These are phyloP conservation scores for Epizoanthus fatuus DNA, from an alignment of 92 coral and sea anemone genomes.

Conservation along the genomic window DNA sequence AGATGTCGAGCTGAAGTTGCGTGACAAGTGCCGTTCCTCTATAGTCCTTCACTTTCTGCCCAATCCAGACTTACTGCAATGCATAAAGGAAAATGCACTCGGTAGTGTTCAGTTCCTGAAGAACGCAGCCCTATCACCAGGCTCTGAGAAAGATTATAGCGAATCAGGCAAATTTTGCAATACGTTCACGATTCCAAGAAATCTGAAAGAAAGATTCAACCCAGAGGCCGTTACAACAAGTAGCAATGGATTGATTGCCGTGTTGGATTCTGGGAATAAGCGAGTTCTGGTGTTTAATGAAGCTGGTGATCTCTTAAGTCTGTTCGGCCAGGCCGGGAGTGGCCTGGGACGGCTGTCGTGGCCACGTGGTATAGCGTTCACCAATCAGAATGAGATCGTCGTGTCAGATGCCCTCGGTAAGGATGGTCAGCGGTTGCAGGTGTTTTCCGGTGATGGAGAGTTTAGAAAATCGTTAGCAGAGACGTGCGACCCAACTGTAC, in stretches of 20 bases:
- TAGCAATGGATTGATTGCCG: not conserved
- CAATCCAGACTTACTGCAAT: not conserved
- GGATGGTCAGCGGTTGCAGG: conserved; percentile 17
- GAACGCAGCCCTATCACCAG: not conserved
- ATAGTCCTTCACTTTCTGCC: conserved; percentile 10
- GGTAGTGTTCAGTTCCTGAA: not conserved
- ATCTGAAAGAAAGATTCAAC: conserved; percentile 12
- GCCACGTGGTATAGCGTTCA: conserved; percentile 30
- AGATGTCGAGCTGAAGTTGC: conserved; percentile 7
- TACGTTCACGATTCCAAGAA: conserved; percentile 18
- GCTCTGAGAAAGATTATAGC: not conserved
- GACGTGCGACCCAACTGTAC: conserved; percentile 7
- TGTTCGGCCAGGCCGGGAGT: conserved; percentile 12
- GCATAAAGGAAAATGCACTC: not conserved
- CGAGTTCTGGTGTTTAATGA: conserved; percentile 9
- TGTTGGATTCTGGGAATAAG: conserved; percentile 17
- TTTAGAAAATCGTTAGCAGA: not conserved
- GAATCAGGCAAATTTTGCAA: conserved; percentile 1
- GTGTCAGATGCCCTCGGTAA: conserved; percentile 22
- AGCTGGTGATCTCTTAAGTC: conserved; percentile 6
- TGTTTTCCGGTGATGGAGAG: conserved; percentile 4
- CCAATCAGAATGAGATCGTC: conserved; percentile 6
- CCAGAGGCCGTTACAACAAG: conserved; percentile 7
- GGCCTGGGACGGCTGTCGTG: conserved; percentile 21
- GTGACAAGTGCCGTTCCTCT: conserved; percentile 25